These are phyloP conservation scores for Volucella zonaria DNA, from an alignment of 2,888 invertebrate genomes.

Conservation along the genomic window DNA sequence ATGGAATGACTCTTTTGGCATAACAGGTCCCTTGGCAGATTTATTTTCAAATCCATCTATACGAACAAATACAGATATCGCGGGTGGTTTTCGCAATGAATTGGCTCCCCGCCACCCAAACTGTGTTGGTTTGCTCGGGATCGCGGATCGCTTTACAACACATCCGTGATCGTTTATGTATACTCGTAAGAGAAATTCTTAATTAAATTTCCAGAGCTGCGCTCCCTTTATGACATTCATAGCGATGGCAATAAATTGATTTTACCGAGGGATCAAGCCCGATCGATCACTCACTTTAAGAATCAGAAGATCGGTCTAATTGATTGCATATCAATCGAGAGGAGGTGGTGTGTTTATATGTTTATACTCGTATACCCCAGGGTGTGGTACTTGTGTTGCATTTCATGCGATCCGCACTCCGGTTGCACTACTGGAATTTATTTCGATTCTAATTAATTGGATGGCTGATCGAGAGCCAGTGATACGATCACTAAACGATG, in stretches of 20 bases:
- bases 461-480: slow-evolving; percentile 45
- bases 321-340: slow-evolving; percentile 34
- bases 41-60: slow-evolving; percentile 28
- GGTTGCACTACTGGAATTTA: slow-evolving; percentile 34
- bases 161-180: slow-evolving; percentile 2
- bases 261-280: slow-evolving; percentile 63
- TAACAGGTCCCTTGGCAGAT: slow-evolving; percentile 29
- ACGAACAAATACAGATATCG: slow-evolving; percentile 15
- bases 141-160: neutral
- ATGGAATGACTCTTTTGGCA: neutral
- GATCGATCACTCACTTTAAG: slow-evolving; percentile 60
- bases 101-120: slow-evolving; percentile 23
- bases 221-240: neutral
- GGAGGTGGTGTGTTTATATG: slow-evolving; percentile 25
- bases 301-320: slow-evolving; percentile 56
- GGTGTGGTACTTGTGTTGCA: slow-evolving; percentile 44
- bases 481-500: slow-evolving; percentile 67
- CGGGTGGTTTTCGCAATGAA: slow-evolving; percentile 56
- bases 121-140: neutral
- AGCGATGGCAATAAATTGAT: slow-evolving; percentile 49
- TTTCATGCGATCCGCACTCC: slow-evolving; percentile 20
- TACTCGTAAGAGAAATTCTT: slow-evolving; percentile 39
- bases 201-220: slow-evolving; percentile 51
- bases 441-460: slow-evolving; percentile 63
- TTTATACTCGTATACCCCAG: slow-evolving; percentile 2